Evolutionary conservation across 2,113 vertebrate species (phyloP).

Genomic region (Crypturellus undulatus): DNA sequence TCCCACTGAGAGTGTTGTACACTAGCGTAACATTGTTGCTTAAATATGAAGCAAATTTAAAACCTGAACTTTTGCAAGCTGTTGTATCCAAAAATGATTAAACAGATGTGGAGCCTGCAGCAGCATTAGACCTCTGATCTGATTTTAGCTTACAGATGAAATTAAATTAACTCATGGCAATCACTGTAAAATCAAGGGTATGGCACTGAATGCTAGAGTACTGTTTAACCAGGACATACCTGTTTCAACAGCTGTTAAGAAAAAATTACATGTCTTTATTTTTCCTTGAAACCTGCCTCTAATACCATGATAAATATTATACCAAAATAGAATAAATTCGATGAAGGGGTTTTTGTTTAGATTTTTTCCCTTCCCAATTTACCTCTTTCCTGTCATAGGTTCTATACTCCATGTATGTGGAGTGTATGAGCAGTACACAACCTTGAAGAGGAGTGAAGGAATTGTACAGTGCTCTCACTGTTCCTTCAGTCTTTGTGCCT

Average conservation of each 20-base stretch:
- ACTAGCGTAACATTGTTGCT: conserved; percentile 43
- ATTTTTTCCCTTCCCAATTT: background rate
- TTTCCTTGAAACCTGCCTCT: conserved; percentile 61
- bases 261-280: conserved; percentile 55
- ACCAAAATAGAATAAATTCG: conserved; percentile 50
- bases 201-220: conserved; percentile 53
- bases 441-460: background rate
- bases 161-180: conserved; percentile 75
- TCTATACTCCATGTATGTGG: background rate
- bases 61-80: conserved; percentile 76
- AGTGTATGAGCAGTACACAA: background rate
- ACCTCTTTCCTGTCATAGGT: background rate
- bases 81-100: conserved; percentile 75
- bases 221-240: conserved; percentile 63
- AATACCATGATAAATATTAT: conserved; percentile 46
- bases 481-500: background rate
- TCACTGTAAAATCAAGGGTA: conserved; percentile 74
- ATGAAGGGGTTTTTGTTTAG: background rate
- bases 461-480: background rate
- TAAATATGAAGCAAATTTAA: conserved; percentile 75
- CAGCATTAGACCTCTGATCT: conserved; percentile 80
- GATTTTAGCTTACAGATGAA: conserved; percentile 79
- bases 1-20: conserved; percentile 7
- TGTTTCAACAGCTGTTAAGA: conserved; percentile 69
- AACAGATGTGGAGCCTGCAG: conserved; percentile 80